Percentiles rank a stretch among this genome's conserved stretches.
Evolutionary conservation across 64 coral and sea anemone species (phyloP).

Genomic region (Dendrophyllia cribrosa): DNA sequence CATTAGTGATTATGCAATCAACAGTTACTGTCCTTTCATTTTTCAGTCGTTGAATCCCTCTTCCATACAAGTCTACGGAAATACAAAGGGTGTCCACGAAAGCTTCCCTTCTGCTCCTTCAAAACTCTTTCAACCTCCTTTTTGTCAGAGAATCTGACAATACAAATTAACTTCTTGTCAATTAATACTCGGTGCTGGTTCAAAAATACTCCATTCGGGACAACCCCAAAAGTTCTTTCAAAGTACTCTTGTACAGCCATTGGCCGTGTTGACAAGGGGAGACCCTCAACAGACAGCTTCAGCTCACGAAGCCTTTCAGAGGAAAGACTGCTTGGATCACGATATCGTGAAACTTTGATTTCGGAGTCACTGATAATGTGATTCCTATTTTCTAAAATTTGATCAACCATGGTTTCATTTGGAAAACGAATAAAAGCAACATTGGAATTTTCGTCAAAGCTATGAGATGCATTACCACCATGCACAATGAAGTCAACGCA

Average conservation of each 20-base stretch:
- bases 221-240: not conserved
- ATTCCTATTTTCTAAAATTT: not conserved
- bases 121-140: not conserved
- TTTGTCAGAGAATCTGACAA: not conserved
- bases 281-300: constrained; percentile 1
- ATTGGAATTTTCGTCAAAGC: not conserved
- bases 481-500: constrained; percentile 5
- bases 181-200: not conserved
- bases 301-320: not conserved
- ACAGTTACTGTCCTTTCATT: no score
- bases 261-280: not conserved
- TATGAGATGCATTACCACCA: not conserved
- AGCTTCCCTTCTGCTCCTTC: not conserved
- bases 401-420: not conserved
- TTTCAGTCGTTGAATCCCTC: not conserved
- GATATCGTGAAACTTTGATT: not conserved
- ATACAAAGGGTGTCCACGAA: not conserved
- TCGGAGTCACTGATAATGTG: not conserved
- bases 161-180: not conserved
- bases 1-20: no score
- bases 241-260: not conserved
- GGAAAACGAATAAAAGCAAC: constrained; percentile 8
- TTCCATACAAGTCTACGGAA: constrained; percentile 8
- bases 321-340: not conserved
- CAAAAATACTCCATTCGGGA: constrained; percentile 7